Percentiles rank a stretch among this genome's conserved stretches.
Conservation (phyloP, 2,113 vertebrate species). For the Oryzias celebensis region DNA sequence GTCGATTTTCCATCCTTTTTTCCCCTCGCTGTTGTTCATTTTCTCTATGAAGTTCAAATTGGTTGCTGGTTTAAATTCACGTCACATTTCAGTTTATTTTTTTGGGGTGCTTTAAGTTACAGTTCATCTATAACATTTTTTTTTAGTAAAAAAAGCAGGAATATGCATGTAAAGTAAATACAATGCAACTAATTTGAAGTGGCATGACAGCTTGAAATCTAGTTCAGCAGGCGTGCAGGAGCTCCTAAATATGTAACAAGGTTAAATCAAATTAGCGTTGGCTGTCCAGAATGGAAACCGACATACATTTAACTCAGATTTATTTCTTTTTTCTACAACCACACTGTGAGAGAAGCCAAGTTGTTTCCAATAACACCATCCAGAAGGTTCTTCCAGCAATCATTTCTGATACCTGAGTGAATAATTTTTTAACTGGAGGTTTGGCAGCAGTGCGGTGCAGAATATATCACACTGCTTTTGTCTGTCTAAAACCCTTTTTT, state of each 20-base stretch:
- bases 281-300: conserved; percentile 47
- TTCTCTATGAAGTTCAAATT: too few species aligned
- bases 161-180: conserved; percentile 65
- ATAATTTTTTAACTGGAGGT: conserved; percentile 36
- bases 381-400: conserved; percentile 47
- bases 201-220: conserved; percentile 58
- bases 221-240: conserved; percentile 50
- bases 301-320: conserved; percentile 32
- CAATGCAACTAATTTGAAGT: conserved; percentile 55
- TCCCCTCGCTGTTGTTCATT: too few species aligned
- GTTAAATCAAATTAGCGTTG: conserved; percentile 68
- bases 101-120: too few species aligned
- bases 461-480: conserved; percentile 43
- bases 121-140: too few species aligned
- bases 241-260: conserved; percentile 61
- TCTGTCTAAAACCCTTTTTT: conserved; percentile 64
- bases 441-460: conserved; percentile 36
- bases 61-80: too few species aligned
- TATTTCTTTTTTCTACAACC: conserved; percentile 54
- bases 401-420: conserved; percentile 38
- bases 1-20: too few species aligned
- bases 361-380: conserved; percentile 55
- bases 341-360: conserved; percentile 39
- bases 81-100: too few species aligned
- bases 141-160: background rate